A percentile compares a stretch with the other conserved stretches of the same genome.
phyloP scores from a whole-genome alignment of 2,888 invertebrate genomes.

The Eudasyphora cyanicolor region DNA sequence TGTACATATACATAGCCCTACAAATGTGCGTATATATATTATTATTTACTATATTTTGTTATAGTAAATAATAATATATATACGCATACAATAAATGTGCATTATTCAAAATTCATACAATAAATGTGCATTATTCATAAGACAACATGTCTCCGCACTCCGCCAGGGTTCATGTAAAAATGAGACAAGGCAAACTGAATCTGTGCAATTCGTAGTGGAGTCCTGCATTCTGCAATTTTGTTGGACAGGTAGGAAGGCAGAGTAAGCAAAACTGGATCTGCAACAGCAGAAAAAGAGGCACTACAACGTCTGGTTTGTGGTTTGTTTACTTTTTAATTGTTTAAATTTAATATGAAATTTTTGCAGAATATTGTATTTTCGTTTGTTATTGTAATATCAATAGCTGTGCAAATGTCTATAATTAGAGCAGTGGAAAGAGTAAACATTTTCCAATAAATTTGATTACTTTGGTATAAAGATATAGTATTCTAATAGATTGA shows the following conservation, averaged over 20 bases:
- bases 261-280: neutral
- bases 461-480: too few relatives aligned
- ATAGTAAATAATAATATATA: too few relatives aligned
- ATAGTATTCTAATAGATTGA: too few relatives aligned
- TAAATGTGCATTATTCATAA: conserved; percentile 26
- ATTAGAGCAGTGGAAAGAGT: too few relatives aligned
- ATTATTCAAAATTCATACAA: conserved; percentile 25
- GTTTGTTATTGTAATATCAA: too few relatives aligned
- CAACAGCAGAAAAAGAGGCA: neutral
- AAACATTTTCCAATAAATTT: too few relatives aligned
- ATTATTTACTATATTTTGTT: too few relatives aligned
- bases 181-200: conserved; percentile 10
- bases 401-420: too few relatives aligned
- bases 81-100: neutral
- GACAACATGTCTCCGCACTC: neutral
- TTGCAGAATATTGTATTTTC: neutral
- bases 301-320: conserved; percentile 1
- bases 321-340: neutral
- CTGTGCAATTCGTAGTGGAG: neutral
- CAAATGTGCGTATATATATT: neutral
- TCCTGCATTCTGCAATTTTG: too few relatives aligned
- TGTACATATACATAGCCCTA: neutral
- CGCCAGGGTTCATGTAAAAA: conserved; percentile 5
- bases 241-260: too few relatives aligned
- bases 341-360: conserved; percentile 13